Percentiles rank a stretch among this genome's conserved stretches.
Evolutionary conservation across 1,140 invertebrate genomes (phyloP).

Genomic region (Drosophila ambigua): DNA sequence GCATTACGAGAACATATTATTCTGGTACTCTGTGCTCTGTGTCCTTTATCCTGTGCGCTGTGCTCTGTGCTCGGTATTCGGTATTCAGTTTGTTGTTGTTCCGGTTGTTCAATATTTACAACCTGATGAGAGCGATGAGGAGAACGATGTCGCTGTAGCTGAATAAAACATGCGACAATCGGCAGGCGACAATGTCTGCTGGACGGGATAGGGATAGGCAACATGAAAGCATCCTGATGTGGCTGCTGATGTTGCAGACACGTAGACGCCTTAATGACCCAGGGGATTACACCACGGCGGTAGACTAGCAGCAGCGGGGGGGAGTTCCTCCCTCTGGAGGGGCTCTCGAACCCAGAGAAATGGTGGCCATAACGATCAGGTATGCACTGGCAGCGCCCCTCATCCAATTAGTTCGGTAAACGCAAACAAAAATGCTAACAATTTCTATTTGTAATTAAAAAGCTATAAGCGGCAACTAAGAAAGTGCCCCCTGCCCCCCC

Average conservation of each 20-base stretch:
- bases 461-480: constrained; percentile 63
- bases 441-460: constrained; percentile 66
- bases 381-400: constrained; percentile 22
- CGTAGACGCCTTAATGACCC: constrained; percentile 77
- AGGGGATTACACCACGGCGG: constrained; percentile 64
- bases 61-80: constrained; percentile 34
- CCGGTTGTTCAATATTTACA: constrained; percentile 69
- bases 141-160: constrained; percentile 44
- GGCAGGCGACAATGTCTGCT: constrained; percentile 61
- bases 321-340: background rate
- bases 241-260: constrained; percentile 54
- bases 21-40: too few species aligned
- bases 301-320: constrained; percentile 43
- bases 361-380: constrained; percentile 20
- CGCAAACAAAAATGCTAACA: constrained; percentile 55
- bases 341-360: constrained; percentile 16
- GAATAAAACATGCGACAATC: constrained; percentile 75
- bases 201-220: background rate
- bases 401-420: constrained; percentile 64
- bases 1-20: constrained; percentile 1
- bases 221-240: constrained; percentile 3
- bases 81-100: constrained; percentile 27
- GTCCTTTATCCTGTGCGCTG: constrained; percentile 11
- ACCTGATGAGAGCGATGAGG: constrained; percentile 47
- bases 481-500: background rate